Evolutionary conservation across 2,888 invertebrate species (phyloP), one percentile per base, ranked within the genome.

Genomic region (Yponomeuta cagnagella): DNA sequence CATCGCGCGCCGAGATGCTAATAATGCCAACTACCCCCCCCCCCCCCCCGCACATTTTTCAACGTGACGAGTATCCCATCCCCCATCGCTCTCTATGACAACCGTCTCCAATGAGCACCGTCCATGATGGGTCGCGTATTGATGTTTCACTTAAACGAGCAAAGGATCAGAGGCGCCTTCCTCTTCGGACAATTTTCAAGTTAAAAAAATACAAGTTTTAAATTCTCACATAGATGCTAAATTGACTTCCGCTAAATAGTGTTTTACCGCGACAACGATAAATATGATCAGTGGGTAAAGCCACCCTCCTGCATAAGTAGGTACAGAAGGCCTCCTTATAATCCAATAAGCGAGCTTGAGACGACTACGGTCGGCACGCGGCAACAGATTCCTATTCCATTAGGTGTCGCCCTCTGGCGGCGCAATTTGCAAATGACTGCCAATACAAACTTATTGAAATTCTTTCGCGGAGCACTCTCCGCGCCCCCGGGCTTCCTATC

Each of bases 371-470:
- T 71, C 75, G 77, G 78, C 75, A 74, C 81, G 84, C 85, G 81
- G 81, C 79, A 80, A 82, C 80, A 81, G 86, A 89, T 89, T 88
- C 88, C 84, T 85, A 87, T 89, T 88, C 88, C 88, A 90, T 90
- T 90, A 90, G 88, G 86, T 90, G 88, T 90, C 90, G 84, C 81
- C 81, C 84, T 80, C 72, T 69, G 72, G 84, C 83, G 82, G 86
- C 87, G 87, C 88, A 89, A 90, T 92, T 91, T 90, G 90, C 90
- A 89, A 92, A 92, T 90, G 90, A 90, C 90, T 89, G 90, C 90
- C 75, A 75, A 75, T 75, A 75, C 75, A 75, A 90, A 92, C 90
- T 91, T 91, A 91, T 90, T 91, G 91, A 90, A 92, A 91, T 92
- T 91, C 90, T 88, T 90, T 84, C 82, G 80, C 85, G 82, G 82